Evolutionary conservation across 2,888 invertebrate genomes (phyloP).

Genomic region (Busseola fusca): DNA sequence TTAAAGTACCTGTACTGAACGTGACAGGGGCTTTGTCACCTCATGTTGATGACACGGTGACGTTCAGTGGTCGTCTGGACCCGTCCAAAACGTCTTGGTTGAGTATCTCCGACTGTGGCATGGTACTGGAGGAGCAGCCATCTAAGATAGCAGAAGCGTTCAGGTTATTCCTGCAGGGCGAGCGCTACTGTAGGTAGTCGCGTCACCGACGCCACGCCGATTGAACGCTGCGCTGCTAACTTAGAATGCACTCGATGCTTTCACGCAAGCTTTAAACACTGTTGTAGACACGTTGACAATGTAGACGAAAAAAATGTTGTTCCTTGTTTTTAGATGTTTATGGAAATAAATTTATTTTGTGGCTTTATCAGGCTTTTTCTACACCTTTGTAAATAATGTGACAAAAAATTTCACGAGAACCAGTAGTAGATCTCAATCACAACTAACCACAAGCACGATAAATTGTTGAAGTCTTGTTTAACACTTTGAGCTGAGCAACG

Average conservation of each 20-base stretch:
- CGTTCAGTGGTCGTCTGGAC: conserved; percentile 98
- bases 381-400: conserved; percentile 51
- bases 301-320: conserved; percentile 82
- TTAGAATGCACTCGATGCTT: conserved; percentile 86
- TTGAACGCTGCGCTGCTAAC: conserved; percentile 75
- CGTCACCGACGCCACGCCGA: conserved; percentile 61
- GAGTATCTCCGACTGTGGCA: conserved; percentile 99
- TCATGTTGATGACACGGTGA: conserved; percentile 98
- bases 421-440: conserved; percentile 1
- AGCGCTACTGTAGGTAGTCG: conserved; percentile 96
- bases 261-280: conserved; percentile 87
- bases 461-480: conserved; percentile 2
- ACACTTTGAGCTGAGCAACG: too few species aligned
- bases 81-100: conserved; percentile 99
- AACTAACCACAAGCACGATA: conserved; percentile 9
- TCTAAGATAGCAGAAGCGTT: conserved; percentile 99
- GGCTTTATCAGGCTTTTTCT: conserved; percentile 74
- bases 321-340: conserved; percentile 84
- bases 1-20: conserved; percentile 96
- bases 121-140: conserved; percentile 99
- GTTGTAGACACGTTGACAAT: conserved; percentile 84
- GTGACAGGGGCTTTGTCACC: conserved; percentile 98
- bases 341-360: conserved; percentile 86
- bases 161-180: conserved; percentile 98
- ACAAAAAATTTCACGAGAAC: neutral